Evolutionary conservation across 1,140 invertebrate genomes (phyloP).

Genomic region (Bombus soroeensis): DNA sequence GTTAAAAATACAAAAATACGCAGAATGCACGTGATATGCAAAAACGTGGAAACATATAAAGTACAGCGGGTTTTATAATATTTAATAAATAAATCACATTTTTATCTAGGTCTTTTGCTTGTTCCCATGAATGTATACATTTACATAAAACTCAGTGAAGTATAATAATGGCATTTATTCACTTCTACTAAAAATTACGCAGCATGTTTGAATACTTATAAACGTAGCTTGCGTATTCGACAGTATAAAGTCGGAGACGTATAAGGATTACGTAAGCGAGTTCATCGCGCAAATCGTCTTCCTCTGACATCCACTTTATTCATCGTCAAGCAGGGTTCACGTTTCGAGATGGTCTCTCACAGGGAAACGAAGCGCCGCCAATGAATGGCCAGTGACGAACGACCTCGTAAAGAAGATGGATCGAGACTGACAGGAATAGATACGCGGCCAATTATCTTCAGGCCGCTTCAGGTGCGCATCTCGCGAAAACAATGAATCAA

Average conservation of each 20-base stretch:
- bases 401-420: slow-evolving; percentile 62
- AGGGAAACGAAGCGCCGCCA: slow-evolving; percentile 36
- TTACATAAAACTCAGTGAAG: too few species aligned
- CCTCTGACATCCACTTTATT: slow-evolving; percentile 5
- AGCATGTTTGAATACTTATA: too few species aligned
- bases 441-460: slow-evolving; percentile 53
- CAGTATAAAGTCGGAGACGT: not conserved
- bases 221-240: too few species aligned
- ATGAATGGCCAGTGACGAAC: slow-evolving; percentile 62
- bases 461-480: slow-evolving; percentile 40
- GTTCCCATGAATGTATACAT: too few species aligned
- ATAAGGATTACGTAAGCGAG: not conserved
- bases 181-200: too few species aligned
- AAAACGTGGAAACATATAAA: too few species aligned
- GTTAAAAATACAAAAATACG: too few species aligned
- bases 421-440: slow-evolving; percentile 56
- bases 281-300: not conserved
- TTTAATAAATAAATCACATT: too few species aligned
- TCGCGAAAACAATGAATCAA: slow-evolving; percentile 58
- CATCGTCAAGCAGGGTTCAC: not conserved
- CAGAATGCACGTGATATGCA: too few species aligned
- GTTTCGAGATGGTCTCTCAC: slow-evolving; percentile 36
- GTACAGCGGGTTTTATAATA: too few species aligned
- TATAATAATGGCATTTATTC: too few species aligned
- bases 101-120: too few species aligned